A percentile compares a stretch with the other conserved stretches of the same genome.
These are phyloP conservation scores for Pardalotus punctatus DNA, from an alignment of 2,113 vertebrate genomes.

Conservation along the genomic window DNA sequence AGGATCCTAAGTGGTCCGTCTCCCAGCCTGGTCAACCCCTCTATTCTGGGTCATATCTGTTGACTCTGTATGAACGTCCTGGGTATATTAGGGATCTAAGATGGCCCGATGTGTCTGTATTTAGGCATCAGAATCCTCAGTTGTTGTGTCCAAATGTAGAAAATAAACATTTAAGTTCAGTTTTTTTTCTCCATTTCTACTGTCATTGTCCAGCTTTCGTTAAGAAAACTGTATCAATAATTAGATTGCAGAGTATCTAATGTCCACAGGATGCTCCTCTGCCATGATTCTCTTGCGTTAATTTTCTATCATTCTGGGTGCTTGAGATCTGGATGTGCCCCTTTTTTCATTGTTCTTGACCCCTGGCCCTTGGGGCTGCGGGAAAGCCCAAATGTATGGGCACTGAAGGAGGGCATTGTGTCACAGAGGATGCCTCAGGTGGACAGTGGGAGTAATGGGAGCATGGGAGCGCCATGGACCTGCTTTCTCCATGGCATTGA, in stretches of 20 bases:
- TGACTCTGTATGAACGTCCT: not conserved
- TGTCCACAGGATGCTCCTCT: not conserved
- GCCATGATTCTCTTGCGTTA: not conserved
- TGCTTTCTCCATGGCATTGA: accelerated
- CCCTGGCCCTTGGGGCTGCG: accelerated
- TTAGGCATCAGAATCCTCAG: not conserved
- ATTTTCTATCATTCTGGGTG: not conserved
- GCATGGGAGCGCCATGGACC: accelerated
- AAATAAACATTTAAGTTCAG: not conserved
- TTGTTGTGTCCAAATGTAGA: not conserved
- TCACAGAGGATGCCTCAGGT: not conserved
- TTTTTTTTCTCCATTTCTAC: not conserved
- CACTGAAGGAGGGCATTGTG: not conserved
- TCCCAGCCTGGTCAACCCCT: not conserved
- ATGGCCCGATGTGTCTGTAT: not conserved
- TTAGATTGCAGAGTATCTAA: not conserved
- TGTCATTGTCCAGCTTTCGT: not conserved
- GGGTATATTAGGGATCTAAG: not conserved
- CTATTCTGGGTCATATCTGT: not conserved
- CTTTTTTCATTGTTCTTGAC: not conserved
- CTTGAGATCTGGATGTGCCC: not conserved
- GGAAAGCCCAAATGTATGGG: too few species aligned
- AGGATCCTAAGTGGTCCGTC: not conserved
- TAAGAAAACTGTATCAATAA: not conserved
- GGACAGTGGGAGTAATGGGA: too few species aligned